Base-by-base conservation (phyloP, 2,113 vertebrate species). In the Archocentrus centrarchus region DNA sequence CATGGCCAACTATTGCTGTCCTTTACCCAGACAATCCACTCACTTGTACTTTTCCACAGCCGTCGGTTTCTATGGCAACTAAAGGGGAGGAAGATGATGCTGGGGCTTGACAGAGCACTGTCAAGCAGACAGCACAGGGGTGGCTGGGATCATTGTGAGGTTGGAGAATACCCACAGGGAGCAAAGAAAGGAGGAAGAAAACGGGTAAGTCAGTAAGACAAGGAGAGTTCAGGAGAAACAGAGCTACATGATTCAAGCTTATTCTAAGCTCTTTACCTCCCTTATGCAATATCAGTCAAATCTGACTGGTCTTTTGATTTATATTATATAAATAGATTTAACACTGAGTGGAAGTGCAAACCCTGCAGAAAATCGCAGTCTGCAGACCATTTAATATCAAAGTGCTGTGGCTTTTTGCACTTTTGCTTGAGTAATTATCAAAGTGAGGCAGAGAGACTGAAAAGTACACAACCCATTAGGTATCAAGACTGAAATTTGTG, bases 61-160 rank as follows among this genome's bases (percentile, higher is more conserved):
- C 60, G 17, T 44, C 2, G 22, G 94, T 96, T 94, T 88, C 95
- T 90, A 96, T 93, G 93, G 94, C 88, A 95, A 96, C 94, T 59
- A 47, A 88, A 80, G 77, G 79, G 82, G 88, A 82, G 39, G 83
- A 86, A 78, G 86, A 82, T 5, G 81, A 89, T 87, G 66, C 75
- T 18, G 66, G 77, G 78, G 79, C 77, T 85, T 90, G 93, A 95
- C 87, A 83, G 93, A 92, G 88, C 60, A 41, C 82, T 85, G 88
- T 93, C 93, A 81, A 27, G 81, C 79, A 82, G 75, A 79, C 85
- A 50, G 77, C 53, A 35, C 79, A 62, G 79, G 70, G 79, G 90
- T 1, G 63, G 63, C 82, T 73, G 84, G 85, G 85, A 81, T 83
- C 59, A 75, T 88, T 66, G 11, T 11, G 60, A 85, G 85, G 77